Evolutionary conservation across 1,140 invertebrate species (phyloP).

Genomic region (Brachionus paranguensis): DNA sequence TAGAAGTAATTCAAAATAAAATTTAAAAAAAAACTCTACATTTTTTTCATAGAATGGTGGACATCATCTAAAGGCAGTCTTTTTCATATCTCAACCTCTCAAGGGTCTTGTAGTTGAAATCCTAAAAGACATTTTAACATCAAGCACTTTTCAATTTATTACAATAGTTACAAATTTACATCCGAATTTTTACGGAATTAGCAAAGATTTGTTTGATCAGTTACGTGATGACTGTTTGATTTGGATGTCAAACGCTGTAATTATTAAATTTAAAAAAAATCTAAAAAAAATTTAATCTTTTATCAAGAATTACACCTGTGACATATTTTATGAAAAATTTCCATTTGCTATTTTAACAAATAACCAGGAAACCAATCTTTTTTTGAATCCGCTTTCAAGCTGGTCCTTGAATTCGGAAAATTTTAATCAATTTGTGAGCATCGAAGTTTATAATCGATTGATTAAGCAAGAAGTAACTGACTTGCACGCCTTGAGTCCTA

Average conservation of each 20-base stretch:
- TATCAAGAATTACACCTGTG: slow-evolving; percentile 37
- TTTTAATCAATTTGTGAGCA: not conserved
- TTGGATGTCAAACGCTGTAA: slow-evolving; percentile 31
- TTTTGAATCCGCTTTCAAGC: slow-evolving; percentile 30
- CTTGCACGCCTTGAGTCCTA: not conserved
- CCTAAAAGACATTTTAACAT: not conserved
- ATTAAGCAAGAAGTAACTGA: slow-evolving; percentile 12
- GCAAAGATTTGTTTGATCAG: slow-evolving; percentile 5
- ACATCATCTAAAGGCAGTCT: not conserved
- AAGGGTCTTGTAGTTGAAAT: slow-evolving; percentile 2
- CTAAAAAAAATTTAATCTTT: not conserved
- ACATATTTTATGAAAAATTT: slow-evolving; percentile 38
- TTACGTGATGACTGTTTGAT: slow-evolving; percentile 31
- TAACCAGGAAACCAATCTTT: not conserved
- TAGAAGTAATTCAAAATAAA: not conserved
- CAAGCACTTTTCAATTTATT: slow-evolving; percentile 35
- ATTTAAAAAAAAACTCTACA: not conserved
- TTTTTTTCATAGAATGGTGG: not conserved
- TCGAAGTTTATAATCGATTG: slow-evolving; percentile 4
- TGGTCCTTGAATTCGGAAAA: not conserved
- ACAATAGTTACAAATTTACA: slow-evolving; percentile 32
- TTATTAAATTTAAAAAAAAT: not conserved
- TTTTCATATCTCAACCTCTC: slow-evolving; percentile 24
- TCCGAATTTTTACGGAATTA: slow-evolving; percentile 10
- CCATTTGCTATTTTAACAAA: slow-evolving; percentile 6